A percentile compares a stretch with the other conserved stretches of the same genome.
These are phyloP conservation scores for Cydia amplana DNA, from an alignment of 1,140 invertebrate species.

Conservation along the genomic window DNA sequence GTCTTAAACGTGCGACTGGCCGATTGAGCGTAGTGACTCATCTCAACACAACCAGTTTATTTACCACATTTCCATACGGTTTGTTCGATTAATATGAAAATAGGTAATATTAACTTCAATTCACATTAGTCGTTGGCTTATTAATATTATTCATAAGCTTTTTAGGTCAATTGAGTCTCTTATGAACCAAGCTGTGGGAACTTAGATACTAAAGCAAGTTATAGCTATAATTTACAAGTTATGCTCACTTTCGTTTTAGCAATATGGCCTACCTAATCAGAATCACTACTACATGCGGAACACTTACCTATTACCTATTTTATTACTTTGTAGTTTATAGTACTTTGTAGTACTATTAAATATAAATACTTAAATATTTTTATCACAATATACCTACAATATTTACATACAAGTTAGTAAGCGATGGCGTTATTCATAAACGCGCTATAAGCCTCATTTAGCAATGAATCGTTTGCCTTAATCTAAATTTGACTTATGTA, in stretches of 20 bases:
- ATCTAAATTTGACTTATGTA: no score
- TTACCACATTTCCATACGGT: background rate
- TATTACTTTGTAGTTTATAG: no score
- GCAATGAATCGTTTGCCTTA: no score
- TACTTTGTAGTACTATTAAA: no score
- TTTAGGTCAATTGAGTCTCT: slow-evolving; percentile 3
- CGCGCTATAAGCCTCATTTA: no score
- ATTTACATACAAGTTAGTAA: no score
- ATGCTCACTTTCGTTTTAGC: background rate
- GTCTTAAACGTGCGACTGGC: background rate
- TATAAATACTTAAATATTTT: no score
- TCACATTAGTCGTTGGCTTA: background rate
- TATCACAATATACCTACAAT: no score
- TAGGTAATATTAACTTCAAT: slow-evolving; percentile 3
- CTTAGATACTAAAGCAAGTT: background rate
- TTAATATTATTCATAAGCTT: slow-evolving; percentile 5
- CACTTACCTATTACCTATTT: background rate
- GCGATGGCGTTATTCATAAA: no score
- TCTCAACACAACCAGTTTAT: slow-evolving; percentile 20
- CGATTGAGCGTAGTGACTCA: slow-evolving; percentile 19
- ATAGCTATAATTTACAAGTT: background rate
- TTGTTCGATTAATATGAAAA: slow-evolving; percentile 4
- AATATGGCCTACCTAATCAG: no score
- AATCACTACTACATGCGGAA: background rate
- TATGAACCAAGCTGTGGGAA: background rate